Base-by-base conservation (phyloP, 2,888 invertebrate genomes). In the Noctua comes region DNA sequence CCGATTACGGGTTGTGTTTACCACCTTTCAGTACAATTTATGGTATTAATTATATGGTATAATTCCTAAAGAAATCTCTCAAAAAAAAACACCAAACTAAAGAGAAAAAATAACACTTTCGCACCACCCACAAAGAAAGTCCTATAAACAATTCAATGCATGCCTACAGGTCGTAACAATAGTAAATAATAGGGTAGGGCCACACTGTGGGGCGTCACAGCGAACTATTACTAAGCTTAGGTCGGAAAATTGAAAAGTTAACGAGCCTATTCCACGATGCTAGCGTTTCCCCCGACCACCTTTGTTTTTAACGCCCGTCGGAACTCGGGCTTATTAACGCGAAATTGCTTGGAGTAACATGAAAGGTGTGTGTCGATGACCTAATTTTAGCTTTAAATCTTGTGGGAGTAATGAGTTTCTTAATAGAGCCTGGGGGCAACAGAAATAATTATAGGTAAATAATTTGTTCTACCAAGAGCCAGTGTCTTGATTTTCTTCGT, bases 211-310 rank as follows among this genome's bases (percentile, higher is more conserved):
- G 81, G 81, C 88, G 82, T 88, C 83, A 84, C 82, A 78, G 77
- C 77, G 72, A 90, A 90, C 92, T 91, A 92, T 92, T 92, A 92
- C 91, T 84, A 88, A 90, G 93, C 95, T 93, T 93, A 93, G 91
- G 93, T 92, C 89, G 91, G 95, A 95, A 96, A 96, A 96, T 96
- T 96, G 95, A 96, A 96, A 96, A 95, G 95, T 95, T 96, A 96
- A 96, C 95, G 94, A 95, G 96, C 95, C 95, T 94, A 94, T 95
- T 94, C 90, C 92, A 93, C 89, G 92, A 89, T 86, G 92, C 92
- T 91, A 91, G 93, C 92, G 93, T 92, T 92, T 90, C 90, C 80
- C 92, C 89, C 93, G 89, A 93, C 94, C 92, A 93, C 94, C 94
- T 95, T 94, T 95, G 95, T 95, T 80, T 94, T 85, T 85, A 83